Conservation (phyloP, 2,797 vertebrate species). For the Eulemur mongoz region DNA sequence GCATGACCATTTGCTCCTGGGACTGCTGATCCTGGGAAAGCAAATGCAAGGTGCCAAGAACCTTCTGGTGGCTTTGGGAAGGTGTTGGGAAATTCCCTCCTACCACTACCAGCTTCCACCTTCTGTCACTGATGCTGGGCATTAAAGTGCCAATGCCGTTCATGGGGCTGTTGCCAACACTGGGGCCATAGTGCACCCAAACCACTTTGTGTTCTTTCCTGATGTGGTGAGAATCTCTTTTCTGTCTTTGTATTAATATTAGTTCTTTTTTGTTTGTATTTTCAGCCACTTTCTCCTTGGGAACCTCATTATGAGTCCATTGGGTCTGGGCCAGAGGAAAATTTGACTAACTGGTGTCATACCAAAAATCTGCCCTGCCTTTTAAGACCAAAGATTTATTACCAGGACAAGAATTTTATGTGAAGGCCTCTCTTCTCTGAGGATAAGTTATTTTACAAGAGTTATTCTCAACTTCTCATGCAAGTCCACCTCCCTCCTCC, state of each 20-base stretch:
- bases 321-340: not conserved
- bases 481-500: not conserved
- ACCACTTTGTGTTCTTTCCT: not conserved
- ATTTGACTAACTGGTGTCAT: not conserved
- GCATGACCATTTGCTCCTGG: not conserved
- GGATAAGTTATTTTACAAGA: not conserved
- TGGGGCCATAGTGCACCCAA: not conserved
- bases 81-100: not conserved
- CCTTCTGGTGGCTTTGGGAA: not conserved
- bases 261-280: not conserved
- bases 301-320: not conserved
- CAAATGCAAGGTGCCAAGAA: not conserved
- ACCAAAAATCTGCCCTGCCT: not conserved
- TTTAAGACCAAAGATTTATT: conserved; percentile 1
- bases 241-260: not conserved
- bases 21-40: not conserved
- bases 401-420: not conserved
- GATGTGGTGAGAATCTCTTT: not conserved
- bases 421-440: not conserved
- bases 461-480: conserved; percentile 14
- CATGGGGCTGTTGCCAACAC: not conserved
- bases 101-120: not conserved
- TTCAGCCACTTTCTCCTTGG: not conserved
- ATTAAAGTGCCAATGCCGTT: not conserved
- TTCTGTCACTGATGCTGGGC: not conserved